phyloP scores from a whole-genome alignment of 2,113 vertebrate species.

The Microtus pennsylvanicus region DNA sequence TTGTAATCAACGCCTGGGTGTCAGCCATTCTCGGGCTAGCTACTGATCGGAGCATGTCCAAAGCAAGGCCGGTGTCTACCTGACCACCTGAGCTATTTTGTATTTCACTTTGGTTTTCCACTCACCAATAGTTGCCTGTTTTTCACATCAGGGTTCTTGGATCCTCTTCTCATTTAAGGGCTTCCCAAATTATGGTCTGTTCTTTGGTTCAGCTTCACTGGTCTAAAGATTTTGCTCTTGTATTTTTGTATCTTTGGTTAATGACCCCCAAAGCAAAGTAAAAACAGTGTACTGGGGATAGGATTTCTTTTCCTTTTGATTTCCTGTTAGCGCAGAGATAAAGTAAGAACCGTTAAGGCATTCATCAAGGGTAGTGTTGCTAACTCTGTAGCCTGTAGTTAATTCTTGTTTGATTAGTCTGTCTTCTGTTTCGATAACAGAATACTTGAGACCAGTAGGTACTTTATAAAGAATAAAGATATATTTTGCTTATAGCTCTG shows the following conservation, averaged over 20 bases:
- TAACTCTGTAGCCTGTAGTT: background rate
- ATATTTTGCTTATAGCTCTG: background rate
- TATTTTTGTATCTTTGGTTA: background rate
- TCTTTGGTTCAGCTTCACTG: background rate
- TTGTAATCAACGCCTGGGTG: background rate
- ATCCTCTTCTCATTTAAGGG: background rate
- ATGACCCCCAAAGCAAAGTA: background rate
- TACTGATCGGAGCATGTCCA: background rate
- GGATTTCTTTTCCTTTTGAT: background rate
- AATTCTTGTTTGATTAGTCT: background rate
- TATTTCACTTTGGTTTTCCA: background rate
- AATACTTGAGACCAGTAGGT: background rate
- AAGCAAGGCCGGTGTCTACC: background rate
- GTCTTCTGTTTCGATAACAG: background rate
- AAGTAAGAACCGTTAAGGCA: background rate
- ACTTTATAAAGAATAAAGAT: background rate
- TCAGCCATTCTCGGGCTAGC: background rate
- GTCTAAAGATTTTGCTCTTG: background rate
- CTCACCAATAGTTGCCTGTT: background rate
- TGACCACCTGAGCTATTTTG: background rate
- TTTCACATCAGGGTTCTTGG: background rate
- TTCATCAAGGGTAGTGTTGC: background rate
- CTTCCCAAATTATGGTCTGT: background rate
- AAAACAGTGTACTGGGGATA: background rate
- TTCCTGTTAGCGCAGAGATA: background rate